Evolutionary conservation across 92 coral and sea anemone genomes (phyloP).

Genomic region (Porites divaricata): DNA sequence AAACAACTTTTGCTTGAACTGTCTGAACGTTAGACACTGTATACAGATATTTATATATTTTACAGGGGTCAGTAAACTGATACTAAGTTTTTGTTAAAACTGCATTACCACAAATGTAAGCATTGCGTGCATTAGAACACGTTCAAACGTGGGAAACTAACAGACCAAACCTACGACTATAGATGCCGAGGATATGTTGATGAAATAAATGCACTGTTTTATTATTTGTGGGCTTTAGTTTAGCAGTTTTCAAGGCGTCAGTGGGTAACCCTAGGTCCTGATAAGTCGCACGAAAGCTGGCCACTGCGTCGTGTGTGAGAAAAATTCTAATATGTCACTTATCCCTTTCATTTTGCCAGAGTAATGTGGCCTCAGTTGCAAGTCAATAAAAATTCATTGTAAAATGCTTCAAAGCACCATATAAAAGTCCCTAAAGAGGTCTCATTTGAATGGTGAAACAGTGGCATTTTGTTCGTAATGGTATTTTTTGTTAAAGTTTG

Average conservation of each 20-base stretch:
- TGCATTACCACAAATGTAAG: neutral
- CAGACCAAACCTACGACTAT: too few species aligned
- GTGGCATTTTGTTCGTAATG: too few species aligned
- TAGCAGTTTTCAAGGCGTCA: constrained; percentile 9
- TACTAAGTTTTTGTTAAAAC: neutral
- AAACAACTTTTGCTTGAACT: too few species aligned
- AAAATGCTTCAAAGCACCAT: too few species aligned
- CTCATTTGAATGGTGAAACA: too few species aligned
- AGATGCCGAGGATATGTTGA: constrained; percentile 10
- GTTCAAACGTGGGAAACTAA: neutral
- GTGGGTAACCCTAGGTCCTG: constrained; percentile 5
- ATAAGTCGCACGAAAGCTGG: constrained; percentile 7
- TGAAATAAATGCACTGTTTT: neutral
- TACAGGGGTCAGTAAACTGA: too few species aligned
- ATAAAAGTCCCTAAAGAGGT: too few species aligned
- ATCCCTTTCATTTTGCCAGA: neutral
- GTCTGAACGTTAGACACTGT: too few species aligned
- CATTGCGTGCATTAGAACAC: neutral
- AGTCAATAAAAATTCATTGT: too few species aligned
- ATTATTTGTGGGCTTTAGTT: constrained; percentile 7
- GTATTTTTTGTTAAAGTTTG: too few species aligned
- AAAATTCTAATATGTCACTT: neutral
- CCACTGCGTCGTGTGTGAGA: constrained; percentile 8
- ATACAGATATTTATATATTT: too few species aligned
- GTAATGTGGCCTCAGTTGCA: too few species aligned